These are phyloP conservation scores for Cataglyphis cursor DNA, from an alignment of 2,888 invertebrate species.

Conservation along the genomic window DNA sequence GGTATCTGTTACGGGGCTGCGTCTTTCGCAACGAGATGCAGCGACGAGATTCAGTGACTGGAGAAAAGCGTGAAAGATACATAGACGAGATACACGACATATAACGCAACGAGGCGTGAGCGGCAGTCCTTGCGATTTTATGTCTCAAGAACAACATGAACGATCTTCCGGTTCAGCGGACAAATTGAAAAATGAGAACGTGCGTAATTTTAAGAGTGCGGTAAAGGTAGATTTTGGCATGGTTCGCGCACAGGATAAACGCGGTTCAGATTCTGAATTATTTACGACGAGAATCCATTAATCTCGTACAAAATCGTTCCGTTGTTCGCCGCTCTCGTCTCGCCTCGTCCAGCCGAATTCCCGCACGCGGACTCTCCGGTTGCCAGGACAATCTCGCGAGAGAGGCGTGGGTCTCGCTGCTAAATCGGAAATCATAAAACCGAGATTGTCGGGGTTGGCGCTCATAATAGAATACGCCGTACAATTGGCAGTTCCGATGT, in stretches of 20 bases:
- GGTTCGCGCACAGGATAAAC: constrained; percentile 10
- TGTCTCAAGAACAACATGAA: neutral
- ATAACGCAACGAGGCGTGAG: neutral
- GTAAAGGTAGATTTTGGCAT: constrained; percentile 51
- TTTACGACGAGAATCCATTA: constrained; percentile 49
- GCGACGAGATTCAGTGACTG: neutral
- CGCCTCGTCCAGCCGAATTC: constrained; percentile 2
- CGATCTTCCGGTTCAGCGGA: neutral
- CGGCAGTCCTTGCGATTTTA: neutral
- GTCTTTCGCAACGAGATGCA: constrained; percentile 19
- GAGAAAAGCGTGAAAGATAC: constrained; percentile 21
- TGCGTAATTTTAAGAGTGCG: constrained; percentile 12
- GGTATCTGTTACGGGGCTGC: constrained; percentile 3
- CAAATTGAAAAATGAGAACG: constrained; percentile 44
- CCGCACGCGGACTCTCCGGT: neutral
- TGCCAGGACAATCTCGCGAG: constrained; percentile 33
- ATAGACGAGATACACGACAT: neutral
- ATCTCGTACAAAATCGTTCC: constrained; percentile 46
- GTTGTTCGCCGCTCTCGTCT: constrained; percentile 33
- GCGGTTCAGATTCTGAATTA: neutral
- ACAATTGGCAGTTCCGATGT: constrained; percentile 41
- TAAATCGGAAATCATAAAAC: constrained; percentile 49
- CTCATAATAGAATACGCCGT: constrained; percentile 44
- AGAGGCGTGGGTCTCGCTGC: constrained; percentile 34
- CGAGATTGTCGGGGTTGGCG: constrained; percentile 46